Evolutionary conservation across 2,888 invertebrate genomes (phyloP).

Genomic region (Monopis laevigella): DNA sequence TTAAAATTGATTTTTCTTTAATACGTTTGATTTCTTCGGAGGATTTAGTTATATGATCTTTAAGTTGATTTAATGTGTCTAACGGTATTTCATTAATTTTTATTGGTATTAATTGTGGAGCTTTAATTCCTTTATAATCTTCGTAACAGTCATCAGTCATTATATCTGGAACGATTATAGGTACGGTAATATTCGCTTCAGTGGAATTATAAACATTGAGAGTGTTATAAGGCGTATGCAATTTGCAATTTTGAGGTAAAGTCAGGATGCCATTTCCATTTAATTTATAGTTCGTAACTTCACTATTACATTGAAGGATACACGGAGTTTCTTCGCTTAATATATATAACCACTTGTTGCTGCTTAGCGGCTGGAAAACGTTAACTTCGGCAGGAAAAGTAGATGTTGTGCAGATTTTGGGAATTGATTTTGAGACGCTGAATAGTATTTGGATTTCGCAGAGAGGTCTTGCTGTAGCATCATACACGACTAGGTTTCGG

Average conservation of each 20-base stretch:
- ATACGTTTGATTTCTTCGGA: too few species aligned
- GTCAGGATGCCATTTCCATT: slow-evolving; percentile 8
- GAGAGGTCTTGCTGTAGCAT: slow-evolving; percentile 2
- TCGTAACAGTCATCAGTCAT: not conserved
- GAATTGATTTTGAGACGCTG: slow-evolving; percentile 5
- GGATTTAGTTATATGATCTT: too few species aligned
- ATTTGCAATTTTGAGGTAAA: slow-evolving; percentile 8
- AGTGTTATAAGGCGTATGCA: slow-evolving; percentile 3
- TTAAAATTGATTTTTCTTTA: too few species aligned
- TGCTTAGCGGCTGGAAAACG: slow-evolving; percentile 1
- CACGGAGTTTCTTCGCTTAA: not conserved
- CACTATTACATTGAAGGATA: slow-evolving; percentile 3
- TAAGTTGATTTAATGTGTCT: too few species aligned
- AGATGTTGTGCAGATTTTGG: slow-evolving; percentile 4
- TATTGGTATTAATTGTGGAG: too few species aligned
- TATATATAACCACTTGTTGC: slow-evolving; percentile 12
- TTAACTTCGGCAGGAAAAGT: slow-evolving; percentile 13
- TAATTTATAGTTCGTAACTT: slow-evolving; percentile 3
- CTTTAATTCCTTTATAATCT: not conserved
- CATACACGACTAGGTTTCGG: slow-evolving; percentile 9
- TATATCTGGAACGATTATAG: slow-evolving; percentile 2
- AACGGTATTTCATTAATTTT: too few species aligned
- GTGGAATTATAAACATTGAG: not conserved
- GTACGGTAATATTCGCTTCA: not conserved
- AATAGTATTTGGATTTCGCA: slow-evolving; percentile 12